Conservation (phyloP, 2,797 vertebrate genomes). For the Gymnodraco acuticeps region DNA sequence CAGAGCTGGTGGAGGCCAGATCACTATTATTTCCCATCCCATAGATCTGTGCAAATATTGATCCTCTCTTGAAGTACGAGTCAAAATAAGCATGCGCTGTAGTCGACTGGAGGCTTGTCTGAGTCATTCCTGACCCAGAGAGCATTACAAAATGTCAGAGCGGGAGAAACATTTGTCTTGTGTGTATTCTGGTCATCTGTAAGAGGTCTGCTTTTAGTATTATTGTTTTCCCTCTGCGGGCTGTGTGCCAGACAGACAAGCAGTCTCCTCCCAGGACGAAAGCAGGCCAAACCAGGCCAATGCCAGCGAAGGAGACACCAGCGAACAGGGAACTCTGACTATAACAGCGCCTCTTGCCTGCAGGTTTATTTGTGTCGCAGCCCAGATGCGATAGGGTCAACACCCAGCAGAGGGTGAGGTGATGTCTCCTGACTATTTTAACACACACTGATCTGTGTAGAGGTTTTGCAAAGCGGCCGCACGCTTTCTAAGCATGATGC, state of each 20-base stretch:
- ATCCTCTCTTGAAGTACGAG: constrained; percentile 81
- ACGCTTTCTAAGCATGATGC: constrained; percentile 35
- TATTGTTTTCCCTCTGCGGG: constrained; percentile 69
- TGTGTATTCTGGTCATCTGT: constrained; percentile 68
- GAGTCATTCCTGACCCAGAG: constrained; percentile 72
- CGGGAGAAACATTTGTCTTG: constrained; percentile 48
- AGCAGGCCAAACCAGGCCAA: constrained; percentile 46
- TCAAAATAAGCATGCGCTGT: constrained; percentile 76
- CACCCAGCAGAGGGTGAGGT: constrained; percentile 46
- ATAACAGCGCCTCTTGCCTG: constrained; percentile 35
- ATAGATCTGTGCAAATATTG: constrained; percentile 85
- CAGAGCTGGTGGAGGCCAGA: constrained; percentile 75
- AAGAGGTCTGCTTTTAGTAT: constrained; percentile 67
- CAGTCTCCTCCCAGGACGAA: constrained; percentile 60
- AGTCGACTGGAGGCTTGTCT: constrained; percentile 70
- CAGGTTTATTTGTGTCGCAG: constrained; percentile 70
- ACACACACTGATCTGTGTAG: constrained; percentile 46
- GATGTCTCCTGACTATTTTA: constrained; percentile 71
- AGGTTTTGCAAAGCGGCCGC: constrained; percentile 44
- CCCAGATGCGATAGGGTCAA: constrained; percentile 52
- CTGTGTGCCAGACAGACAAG: constrained; percentile 62
- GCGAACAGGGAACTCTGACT: constrained; percentile 53
- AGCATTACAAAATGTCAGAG: constrained; percentile 50
- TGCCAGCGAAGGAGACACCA: constrained; percentile 54
- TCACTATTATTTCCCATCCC: constrained; percentile 82